These are phyloP conservation scores for Heterodera carotae DNA, from an alignment of 1,140 invertebrate genomes.

Conservation along the genomic window DNA sequence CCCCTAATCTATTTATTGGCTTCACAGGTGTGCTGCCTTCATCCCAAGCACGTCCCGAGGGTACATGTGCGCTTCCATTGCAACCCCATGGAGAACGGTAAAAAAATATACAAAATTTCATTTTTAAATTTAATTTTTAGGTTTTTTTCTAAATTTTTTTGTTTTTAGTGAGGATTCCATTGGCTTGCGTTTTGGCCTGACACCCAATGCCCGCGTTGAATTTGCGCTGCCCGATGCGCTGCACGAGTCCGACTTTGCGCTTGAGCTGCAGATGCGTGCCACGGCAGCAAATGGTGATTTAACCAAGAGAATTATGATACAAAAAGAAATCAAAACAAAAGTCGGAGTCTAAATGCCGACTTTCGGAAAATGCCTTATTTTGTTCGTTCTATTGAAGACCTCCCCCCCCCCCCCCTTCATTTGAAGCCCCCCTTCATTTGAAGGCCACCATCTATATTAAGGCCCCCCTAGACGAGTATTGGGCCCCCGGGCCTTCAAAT, in stretches of 20 bases:
- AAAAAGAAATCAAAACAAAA: no score
- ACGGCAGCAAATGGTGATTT: constrained; percentile 74
- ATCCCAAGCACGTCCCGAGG: constrained; percentile 42
- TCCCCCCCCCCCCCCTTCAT: no score
- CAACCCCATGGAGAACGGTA: constrained; percentile 57
- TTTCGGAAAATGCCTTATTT: not conserved
- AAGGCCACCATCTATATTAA: no score
- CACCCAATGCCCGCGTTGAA: constrained; percentile 69
- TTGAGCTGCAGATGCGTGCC: constrained; percentile 79
- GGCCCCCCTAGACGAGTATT: no score
- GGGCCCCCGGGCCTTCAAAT: no score
- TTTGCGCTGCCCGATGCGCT: constrained; percentile 70
- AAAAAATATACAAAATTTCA: not conserved
- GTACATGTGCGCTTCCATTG: constrained; percentile 68
- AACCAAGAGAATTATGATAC: no score
- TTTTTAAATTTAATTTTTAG: not conserved
- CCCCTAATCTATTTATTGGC: no score
- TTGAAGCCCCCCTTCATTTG: no score
- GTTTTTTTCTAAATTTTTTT: not conserved
- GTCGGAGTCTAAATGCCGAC: not conserved
- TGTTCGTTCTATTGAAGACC: not conserved
- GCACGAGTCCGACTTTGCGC: constrained; percentile 60
- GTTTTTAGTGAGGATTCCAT: constrained; percentile 39
- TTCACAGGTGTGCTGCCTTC: not conserved
- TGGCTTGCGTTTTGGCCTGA: constrained; percentile 68